Base-by-base conservation (phyloP, 2,113 vertebrate genomes). In the Psittacula cyanocephala region DNA sequence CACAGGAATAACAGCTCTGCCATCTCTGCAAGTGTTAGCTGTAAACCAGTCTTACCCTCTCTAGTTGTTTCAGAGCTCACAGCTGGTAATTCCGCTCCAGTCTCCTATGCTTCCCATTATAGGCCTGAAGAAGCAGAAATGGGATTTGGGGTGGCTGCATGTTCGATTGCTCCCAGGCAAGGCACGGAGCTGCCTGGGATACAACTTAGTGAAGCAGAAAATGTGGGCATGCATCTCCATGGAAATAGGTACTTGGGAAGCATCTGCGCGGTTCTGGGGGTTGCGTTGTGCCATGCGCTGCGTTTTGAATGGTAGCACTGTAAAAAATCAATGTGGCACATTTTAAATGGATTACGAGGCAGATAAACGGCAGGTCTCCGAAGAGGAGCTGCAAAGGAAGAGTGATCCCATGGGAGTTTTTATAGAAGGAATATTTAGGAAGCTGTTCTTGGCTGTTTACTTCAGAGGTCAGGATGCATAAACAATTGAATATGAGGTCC, bases 281-380 rank as follows among this genome's bases (percentile, higher is more conserved):
- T 43, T 78, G 49, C 1, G 0, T 81, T 71, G 69, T 93, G 72
- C 72, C 74, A 28, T 64, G 71, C 2, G 0, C 52, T 69, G 89
- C 4, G 3, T 72, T 93, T 75, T 79, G 83, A 91, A 35, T 41
- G 47, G 90, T 52, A 72, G 80, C 52, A 20, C 69, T 65, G 88
- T 41, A 43, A 90, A 70, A 96, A 95, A 96, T 95, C 96, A 85
- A 91, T 92, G 65, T 65, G 49, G 72, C 52, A 62, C 62, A 85
- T 96, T 81, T 91, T 41, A 92, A 95, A 89, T 79, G 93, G 91
- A 87, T 96, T 95, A 85, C 5, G 3, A 94, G 63, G 72, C 76
- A 86, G 67, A 89, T 91, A 94, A 95, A 88, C 71, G 57, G 63
- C 77, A 83, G 76, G 67, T 93, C 91, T 96, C 91, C 4, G 17